Evolutionary conservation across 1,140 invertebrate species (phyloP), one percentile per base, ranked within the genome.

Genomic region (Antheraea pernyi): DNA sequence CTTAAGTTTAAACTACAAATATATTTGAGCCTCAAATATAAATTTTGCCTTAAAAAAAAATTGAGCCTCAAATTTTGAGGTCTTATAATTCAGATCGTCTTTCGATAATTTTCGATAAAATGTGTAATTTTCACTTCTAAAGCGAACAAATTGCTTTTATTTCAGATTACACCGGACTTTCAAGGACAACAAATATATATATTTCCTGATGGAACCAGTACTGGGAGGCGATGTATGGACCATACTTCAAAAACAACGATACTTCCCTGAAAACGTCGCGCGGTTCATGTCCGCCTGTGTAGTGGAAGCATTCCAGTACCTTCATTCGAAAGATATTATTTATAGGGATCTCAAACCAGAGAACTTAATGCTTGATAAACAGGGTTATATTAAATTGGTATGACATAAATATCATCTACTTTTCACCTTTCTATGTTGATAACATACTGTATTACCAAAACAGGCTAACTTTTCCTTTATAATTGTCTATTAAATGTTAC

Each of bases 151-250:
- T 61, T 67, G 3, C 6, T 46, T 22, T 59, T 65, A 69, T 78
- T 73, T 71, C 83, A 98, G 98, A 82, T 93, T 99, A 64, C 99
- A 97, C 91, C 96, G 96, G 72, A 99, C 98, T 2, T 99, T 97
- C 89, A 97, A 98, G 85, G 98, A 99, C 91, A 94, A 94, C 62
- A 99, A 99, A 85, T 99, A 98, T 88, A 95, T 99, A 7, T 99
- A 99, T 88, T 99, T 99, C 93, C 90, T 99, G 48, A 96, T 99
- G 96, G 99, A 99, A 93, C 95, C 97, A 0, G 99, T 98, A 87
- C 94, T 99, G 58, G 99, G 99, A 7, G 99, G 99, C 16, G 99
- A 99, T 91, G 95, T 99, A 10, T 99, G 98, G 98, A 99, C 98
- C 10, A 96, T 99, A 18, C 94, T 99, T 36, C 94, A 96, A 69